Base-by-base conservation (phyloP, 2,113 vertebrate genomes). In the Ciconia maguari region DNA sequence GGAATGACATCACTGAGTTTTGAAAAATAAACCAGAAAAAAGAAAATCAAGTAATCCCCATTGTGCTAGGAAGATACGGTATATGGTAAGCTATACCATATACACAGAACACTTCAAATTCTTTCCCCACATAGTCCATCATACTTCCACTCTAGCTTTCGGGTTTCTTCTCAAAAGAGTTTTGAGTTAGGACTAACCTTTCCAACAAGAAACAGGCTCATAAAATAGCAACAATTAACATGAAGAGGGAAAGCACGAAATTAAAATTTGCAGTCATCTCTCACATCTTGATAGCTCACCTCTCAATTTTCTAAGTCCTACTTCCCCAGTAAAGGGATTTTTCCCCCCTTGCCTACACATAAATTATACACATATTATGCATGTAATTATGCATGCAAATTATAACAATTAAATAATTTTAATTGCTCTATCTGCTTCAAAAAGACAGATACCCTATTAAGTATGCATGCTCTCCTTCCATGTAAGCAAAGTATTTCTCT, bases 311-410 rank as follows among this genome's bases (percentile, higher is more conserved):
- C 70, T 36, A 69, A 69, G 62, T 32, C 36, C 52, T 62, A 6
- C 49, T 61, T 58, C 58, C 58, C 16, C 58, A 62, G n/a, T 60
- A 69, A 71, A 90, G 49, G 38, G 20, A 57, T 29, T 60, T 77
- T 6, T 3, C 11, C 34, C 24, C 13, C 6, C 3, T 71, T 26
- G 22, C 24, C 57, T 74, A 64, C 62, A 72, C 27, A 69, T 83
- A 91, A 84, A 88, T 93, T 76, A 87, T 62, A 75, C n/a, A 82
- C 32, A 20, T 38, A 83, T 85, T 82, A 91, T 19, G 60, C 15
- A 55, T 1, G 0, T 19, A 80, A 79, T 80, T 92, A 93, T 83
- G 62, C 62, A 78, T 68, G 90, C 80, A 91, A 89, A 95, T 85
- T 57, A 83, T 72, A 82, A 82, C 65, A 4, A 77, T 69, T 78